A percentile compares a stretch with the other conserved stretches of the same genome.
These are phyloP conservation scores for Balearica regulorum DNA, from an alignment of 2,797 vertebrate species.

Conservation along the genomic window DNA sequence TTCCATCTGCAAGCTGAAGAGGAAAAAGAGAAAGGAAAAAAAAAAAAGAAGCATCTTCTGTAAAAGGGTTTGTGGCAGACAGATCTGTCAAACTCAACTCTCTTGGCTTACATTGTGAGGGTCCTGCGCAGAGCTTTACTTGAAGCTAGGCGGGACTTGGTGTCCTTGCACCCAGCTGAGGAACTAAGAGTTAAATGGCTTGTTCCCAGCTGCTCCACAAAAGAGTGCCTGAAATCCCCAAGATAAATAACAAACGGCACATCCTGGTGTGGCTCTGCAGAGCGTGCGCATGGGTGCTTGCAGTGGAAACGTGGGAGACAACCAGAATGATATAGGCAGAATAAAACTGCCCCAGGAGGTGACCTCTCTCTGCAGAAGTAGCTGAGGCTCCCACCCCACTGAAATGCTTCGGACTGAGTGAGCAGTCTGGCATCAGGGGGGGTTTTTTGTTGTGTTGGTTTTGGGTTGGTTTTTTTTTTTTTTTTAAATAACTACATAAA, in stretches of 20 bases:
- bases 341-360: background rate
- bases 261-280: background rate
- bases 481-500: background rate
- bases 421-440: background rate
- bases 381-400: background rate
- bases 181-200: background rate
- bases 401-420: background rate
- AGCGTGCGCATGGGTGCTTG: fast-evolving
- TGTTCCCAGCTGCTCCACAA: background rate
- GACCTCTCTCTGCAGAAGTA: background rate
- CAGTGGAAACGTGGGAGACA: background rate
- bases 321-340: fast-evolving
- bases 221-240: background rate
- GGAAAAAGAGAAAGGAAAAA: too few relatives aligned
- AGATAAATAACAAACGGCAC: background rate
- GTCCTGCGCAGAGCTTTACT: background rate
- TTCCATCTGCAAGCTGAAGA: background rate
- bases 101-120: fast-evolving
- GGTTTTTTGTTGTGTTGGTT: too few relatives aligned
- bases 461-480: too few relatives aligned
- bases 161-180: background rate
- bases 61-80: background rate
- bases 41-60: background rate
- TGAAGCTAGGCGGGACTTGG: background rate
- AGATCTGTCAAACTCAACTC: background rate